phyloP scores from a whole-genome alignment of 2,113 vertebrate genomes.

The Nipponia nippon region DNA sequence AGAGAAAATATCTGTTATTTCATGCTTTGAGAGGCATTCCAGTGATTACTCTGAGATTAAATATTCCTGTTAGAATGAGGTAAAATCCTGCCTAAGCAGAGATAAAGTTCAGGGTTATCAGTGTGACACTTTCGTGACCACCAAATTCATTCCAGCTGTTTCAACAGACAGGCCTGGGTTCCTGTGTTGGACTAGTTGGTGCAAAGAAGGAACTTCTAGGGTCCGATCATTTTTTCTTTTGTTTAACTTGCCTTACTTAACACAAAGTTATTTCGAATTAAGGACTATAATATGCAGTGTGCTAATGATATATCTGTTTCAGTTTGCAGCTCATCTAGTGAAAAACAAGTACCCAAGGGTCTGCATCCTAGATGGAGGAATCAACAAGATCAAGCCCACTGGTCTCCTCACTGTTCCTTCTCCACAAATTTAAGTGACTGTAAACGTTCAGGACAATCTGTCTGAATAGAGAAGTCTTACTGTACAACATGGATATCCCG shows the following conservation, averaged over 20 bases:
- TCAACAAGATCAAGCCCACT: conserved; percentile 96
- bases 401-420: conserved; percentile 94
- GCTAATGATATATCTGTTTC: conserved; percentile 19
- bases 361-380: conserved; percentile 93
- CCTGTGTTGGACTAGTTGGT: not conserved
- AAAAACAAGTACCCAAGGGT: conserved; percentile 90
- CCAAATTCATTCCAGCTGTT: not conserved
- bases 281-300: not conserved
- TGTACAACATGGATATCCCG: not conserved
- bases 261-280: not conserved
- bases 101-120: not conserved
- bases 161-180: not conserved
- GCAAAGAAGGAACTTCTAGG: not conserved
- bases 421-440: conserved; percentile 86
- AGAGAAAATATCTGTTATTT: not conserved
- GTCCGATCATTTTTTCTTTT: not conserved
- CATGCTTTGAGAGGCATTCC: not conserved
- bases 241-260: not conserved
- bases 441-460: not conserved
- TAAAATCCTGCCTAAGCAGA: not conserved
- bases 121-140: not conserved
- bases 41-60: not conserved
- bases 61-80: not conserved
- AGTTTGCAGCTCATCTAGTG: conserved; percentile 93
- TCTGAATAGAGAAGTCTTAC: not conserved